Evolutionary conservation across 2,888 invertebrate genomes (phyloP).

Genomic region (Halictus quadricinctus): DNA sequence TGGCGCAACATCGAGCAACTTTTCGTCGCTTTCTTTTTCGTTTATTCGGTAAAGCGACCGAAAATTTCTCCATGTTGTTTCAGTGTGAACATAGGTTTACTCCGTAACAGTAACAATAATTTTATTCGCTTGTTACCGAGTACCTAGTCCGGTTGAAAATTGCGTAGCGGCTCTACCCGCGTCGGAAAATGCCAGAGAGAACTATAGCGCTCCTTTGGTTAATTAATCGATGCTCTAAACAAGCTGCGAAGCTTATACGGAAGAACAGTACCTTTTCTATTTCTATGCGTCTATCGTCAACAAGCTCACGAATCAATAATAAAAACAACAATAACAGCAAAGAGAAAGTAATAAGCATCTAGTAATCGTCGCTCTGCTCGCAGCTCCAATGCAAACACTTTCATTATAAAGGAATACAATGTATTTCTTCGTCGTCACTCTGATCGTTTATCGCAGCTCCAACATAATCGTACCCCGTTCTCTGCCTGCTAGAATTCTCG

Average conservation of each 20-base stretch:
- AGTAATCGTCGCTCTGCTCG: not conserved
- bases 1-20: too few species aligned
- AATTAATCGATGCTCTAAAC: not conserved
- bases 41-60: too few species aligned
- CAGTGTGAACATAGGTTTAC: not conserved
- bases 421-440: not conserved
- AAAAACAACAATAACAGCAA: not conserved
- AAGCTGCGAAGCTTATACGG: not conserved
- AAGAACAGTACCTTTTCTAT: not conserved
- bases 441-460: not conserved
- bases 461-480: conserved; percentile 20
- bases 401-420: not conserved
- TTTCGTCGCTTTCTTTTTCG: too few species aligned
- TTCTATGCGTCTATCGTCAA: not conserved
- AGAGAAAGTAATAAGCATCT: not conserved
- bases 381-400: not conserved
- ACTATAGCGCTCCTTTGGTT: not conserved
- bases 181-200: not conserved
- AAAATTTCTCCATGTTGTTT: not conserved
- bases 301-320: not conserved
- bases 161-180: too few species aligned
- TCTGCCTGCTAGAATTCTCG: not conserved
- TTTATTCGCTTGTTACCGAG: not conserved
- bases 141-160: too few species aligned
- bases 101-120: not conserved